phyloP scores from a whole-genome alignment of 1,140 invertebrate species.

The Bombus waltoni region DNA sequence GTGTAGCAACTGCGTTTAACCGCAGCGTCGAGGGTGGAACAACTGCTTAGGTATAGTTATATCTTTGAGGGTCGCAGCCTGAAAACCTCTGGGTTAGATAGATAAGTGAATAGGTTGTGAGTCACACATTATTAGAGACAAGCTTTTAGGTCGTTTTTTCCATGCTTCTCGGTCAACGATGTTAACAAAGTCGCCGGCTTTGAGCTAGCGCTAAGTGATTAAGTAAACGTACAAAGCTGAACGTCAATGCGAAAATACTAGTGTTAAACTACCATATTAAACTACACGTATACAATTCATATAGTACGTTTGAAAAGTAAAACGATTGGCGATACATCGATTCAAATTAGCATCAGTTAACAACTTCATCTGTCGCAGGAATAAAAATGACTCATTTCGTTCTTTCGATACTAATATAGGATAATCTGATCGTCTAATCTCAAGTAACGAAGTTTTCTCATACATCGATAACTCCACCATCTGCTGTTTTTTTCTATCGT shows the following conservation, averaged over 20 bases:
- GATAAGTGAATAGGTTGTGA: constrained; percentile 68
- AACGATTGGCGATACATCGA: not conserved
- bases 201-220: constrained; percentile 20
- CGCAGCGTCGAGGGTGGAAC: constrained; percentile 43
- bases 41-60: constrained; percentile 37
- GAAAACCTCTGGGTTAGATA: constrained; percentile 61
- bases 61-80: constrained; percentile 60
- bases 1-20: constrained; percentile 45
- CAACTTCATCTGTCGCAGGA: not conserved
- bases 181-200: constrained; percentile 10
- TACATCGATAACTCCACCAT: not conserved
- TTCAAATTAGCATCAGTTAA: not conserved
- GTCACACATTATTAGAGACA: constrained; percentile 60
- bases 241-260: not conserved
- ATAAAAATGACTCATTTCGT: not conserved
- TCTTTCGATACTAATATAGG: not conserved
- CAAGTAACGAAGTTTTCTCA: not conserved
- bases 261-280: not conserved
- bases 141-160: constrained; percentile 63
- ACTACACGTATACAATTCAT: not conserved
- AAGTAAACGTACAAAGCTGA: not conserved
- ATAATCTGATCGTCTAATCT: not conserved
- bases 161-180: constrained; percentile 2
- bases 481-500: not conserved
- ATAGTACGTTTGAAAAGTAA: not conserved